Conservation (phyloP, 2,797 vertebrate genomes). For the Acipenser transmontanus region DNA sequence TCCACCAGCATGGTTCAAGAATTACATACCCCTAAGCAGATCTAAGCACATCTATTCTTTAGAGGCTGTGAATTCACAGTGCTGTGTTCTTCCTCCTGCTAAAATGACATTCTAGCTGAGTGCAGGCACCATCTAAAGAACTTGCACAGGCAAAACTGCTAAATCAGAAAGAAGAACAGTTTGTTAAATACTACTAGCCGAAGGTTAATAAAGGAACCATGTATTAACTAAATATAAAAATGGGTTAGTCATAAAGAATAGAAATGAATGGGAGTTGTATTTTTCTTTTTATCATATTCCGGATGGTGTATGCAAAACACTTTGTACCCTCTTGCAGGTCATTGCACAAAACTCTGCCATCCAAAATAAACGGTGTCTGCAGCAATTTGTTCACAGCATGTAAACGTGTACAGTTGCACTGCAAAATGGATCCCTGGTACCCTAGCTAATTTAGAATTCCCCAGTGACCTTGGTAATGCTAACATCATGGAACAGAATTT, state of each 20-base stretch:
- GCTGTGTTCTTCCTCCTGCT: too few relatives aligned
- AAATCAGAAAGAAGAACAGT: too few relatives aligned
- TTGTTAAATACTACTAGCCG: too few relatives aligned
- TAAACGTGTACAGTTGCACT: conserved; percentile 22
- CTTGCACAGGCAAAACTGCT: too few relatives aligned
- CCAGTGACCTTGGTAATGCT: conserved; percentile 28
- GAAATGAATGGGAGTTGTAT: not conserved
- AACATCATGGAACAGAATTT: conserved; percentile 43
- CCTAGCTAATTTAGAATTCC: conserved; percentile 35
- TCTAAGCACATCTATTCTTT: too few relatives aligned
- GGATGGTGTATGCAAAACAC: not conserved
- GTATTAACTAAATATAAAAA: too few relatives aligned
- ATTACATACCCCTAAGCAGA: not conserved
- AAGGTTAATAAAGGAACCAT: too few relatives aligned
- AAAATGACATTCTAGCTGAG: too few relatives aligned
- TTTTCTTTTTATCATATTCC: not conserved
- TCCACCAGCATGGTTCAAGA: too few relatives aligned
- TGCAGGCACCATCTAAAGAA: too few relatives aligned
- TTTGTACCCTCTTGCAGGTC: not conserved
- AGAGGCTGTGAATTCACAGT: too few relatives aligned
- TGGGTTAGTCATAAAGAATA: too few relatives aligned
- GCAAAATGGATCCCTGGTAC: conserved; percentile 18
- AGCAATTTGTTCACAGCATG: conserved; percentile 34
- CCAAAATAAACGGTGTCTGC: not conserved
- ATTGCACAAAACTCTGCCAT: not conserved